A percentile compares a stretch with the other conserved stretches of the same genome.
phyloP scores from a whole-genome alignment of 2,888 invertebrate genomes.

The Luperina testacea region DNA sequence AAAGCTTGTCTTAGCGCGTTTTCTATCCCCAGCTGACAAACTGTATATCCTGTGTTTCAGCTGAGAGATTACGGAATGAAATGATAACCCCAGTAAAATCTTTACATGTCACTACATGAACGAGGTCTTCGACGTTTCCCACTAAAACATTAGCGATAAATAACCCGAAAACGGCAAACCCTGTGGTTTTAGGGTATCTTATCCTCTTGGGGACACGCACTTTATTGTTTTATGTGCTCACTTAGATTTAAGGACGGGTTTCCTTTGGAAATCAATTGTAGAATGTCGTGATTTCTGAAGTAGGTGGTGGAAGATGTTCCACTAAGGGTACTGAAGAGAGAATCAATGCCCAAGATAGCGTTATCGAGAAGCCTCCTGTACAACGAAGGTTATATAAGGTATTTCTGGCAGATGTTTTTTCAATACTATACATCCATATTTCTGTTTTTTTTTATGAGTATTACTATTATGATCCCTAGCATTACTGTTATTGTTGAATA shows the following conservation, averaged over 20 bases:
- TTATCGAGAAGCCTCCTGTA: constrained; percentile 5
- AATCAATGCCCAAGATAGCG: constrained; percentile 17
- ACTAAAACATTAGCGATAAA: constrained; percentile 71
- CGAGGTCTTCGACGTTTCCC: constrained; percentile 49
- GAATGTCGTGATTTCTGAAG: constrained; percentile 40
- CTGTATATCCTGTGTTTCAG: constrained; percentile 36
- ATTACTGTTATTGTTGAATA: constrained; percentile 36
- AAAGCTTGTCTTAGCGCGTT: constrained; percentile 39
- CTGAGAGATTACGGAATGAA: constrained; percentile 50
- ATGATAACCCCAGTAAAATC: constrained; percentile 49
- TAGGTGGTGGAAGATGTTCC: constrained; percentile 13
- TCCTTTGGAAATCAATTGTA: constrained; percentile 41
- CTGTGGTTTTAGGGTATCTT: constrained; percentile 65
- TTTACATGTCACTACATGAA: constrained; percentile 53
- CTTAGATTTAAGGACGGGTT: constrained; percentile 62
- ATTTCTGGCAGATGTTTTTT: constrained; percentile 11
- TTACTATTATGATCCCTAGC: constrained; percentile 14
- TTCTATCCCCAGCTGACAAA: constrained; percentile 39
- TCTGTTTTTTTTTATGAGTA: constrained; percentile 30
- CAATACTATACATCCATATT: background rate
- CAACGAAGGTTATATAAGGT: background rate
- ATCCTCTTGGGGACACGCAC: constrained; percentile 61
- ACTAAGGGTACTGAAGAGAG: constrained; percentile 19
- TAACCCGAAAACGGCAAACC: constrained; percentile 63
- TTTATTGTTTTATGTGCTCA: constrained; percentile 69